phyloP scores from a whole-genome alignment of 1,140 invertebrate genomes.

The Adoxophyes honmai region DNA sequence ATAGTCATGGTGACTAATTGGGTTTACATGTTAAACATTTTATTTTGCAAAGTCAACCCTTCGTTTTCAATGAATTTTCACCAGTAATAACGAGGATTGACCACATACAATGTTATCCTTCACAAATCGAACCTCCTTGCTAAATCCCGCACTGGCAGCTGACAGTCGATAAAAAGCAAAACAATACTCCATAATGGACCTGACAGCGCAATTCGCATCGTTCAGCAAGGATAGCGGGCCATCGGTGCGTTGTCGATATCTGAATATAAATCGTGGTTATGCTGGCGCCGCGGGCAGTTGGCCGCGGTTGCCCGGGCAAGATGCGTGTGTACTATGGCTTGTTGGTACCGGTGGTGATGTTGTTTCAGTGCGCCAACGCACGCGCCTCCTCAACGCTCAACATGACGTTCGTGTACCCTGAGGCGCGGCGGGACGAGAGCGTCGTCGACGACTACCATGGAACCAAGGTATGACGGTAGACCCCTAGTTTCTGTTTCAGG shows the following conservation, averaged over 20 bases:
- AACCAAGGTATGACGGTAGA: slow-evolving; percentile 79
- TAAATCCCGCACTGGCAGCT: background rate
- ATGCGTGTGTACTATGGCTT: slow-evolving; percentile 23
- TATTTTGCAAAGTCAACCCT: no score
- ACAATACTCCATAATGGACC: background rate
- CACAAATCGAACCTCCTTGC: no score
- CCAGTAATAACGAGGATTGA: no score
- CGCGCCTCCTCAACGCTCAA: slow-evolving; percentile 32
- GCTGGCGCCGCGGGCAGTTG: background rate
- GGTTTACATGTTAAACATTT: no score
- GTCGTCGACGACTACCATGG: slow-evolving; percentile 91
- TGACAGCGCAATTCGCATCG: background rate
- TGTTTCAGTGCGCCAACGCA: slow-evolving; percentile 59
- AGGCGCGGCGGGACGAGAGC: slow-evolving; percentile 85
- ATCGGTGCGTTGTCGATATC: slow-evolving; percentile 8
- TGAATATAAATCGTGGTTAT: background rate
- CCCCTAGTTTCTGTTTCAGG: no score
- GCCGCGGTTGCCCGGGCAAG: background rate
- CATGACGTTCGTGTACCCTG: slow-evolving; percentile 83
- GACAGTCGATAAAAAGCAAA: background rate
- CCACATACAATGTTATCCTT: no score
- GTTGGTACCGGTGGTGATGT: slow-evolving; percentile 43
- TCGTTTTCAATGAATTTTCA: no score
- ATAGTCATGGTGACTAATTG: no score
- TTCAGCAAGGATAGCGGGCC: background rate